phyloP scores from a whole-genome alignment of 2,888 invertebrate genomes.

The Geotrupes spiniger region DNA sequence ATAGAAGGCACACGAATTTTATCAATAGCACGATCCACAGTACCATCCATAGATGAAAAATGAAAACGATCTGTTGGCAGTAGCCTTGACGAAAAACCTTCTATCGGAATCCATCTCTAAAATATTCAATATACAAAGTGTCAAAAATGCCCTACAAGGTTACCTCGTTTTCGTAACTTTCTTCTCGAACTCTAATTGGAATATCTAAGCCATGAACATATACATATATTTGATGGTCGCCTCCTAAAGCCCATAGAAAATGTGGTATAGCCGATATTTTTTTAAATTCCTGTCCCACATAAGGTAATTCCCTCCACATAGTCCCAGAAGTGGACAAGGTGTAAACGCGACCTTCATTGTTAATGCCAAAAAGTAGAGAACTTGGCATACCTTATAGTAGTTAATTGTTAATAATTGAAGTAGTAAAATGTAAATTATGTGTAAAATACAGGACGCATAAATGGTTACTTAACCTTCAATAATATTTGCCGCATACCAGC shows the following conservation, averaged over 20 bases:
- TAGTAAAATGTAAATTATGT: no score
- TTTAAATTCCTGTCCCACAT: conserved; percentile 84
- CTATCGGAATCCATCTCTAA: conserved; percentile 84
- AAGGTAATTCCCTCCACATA: conserved; percentile 84
- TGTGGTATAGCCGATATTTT: conserved; percentile 80
- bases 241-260: conserved; percentile 90
- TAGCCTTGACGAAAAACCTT: conserved; percentile 79
- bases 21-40: conserved; percentile 72
- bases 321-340: conserved; percentile 76
- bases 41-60: conserved; percentile 84
- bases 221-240: conserved; percentile 89
- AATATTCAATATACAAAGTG: neutral
- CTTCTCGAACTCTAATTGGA: conserved; percentile 86
- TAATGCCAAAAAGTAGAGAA: conserved; percentile 76
- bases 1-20: conserved; percentile 85
- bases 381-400: conserved; percentile 57
- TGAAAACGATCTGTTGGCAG: conserved; percentile 85
- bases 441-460: no score
- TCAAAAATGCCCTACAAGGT: conserved; percentile 15
- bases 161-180: conserved; percentile 88
- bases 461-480: no score
- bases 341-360: conserved; percentile 85
- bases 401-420: no score
- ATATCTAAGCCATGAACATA: conserved; percentile 88
- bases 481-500: no score